Percentiles rank a stretch among this genome's conserved stretches.
Conservation (phyloP, 1,140 invertebrate species). For the Drosophila bocki region DNA sequence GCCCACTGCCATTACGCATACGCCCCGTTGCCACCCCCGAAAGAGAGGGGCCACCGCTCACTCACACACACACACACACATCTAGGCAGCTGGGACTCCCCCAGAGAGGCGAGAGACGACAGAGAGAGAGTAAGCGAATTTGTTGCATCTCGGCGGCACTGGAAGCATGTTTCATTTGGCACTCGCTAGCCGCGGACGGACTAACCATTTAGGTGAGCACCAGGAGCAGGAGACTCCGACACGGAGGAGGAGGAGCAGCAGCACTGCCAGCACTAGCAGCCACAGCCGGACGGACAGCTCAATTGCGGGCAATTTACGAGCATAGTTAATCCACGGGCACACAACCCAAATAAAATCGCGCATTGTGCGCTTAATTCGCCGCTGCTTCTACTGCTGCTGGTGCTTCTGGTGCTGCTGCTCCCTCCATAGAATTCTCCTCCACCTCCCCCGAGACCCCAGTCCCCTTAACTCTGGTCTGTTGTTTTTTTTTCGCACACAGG, state of each 20-base stretch:
- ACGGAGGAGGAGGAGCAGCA: slow-evolving; percentile 21
- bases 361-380: slow-evolving; percentile 73
- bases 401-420: slow-evolving; percentile 39
- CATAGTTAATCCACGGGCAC: slow-evolving; percentile 65
- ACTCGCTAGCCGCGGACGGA: slow-evolving; percentile 75
- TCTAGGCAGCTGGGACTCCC: slow-evolving; percentile 12
- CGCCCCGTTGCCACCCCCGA: slow-evolving; percentile 55
- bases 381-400: slow-evolving; percentile 16
- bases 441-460: neutral
- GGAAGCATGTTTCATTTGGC: slow-evolving; percentile 79
- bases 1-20: slow-evolving; percentile 65
- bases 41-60: slow-evolving; percentile 3
- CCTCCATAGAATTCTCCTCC: slow-evolving; percentile 15
- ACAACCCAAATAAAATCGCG: slow-evolving; percentile 66
- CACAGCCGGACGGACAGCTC: slow-evolving; percentile 54
- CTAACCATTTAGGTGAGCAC: slow-evolving; percentile 72
- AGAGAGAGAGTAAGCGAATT: slow-evolving; percentile 19
- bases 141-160: slow-evolving; percentile 49
- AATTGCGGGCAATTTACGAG: slow-evolving; percentile 73
- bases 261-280: slow-evolving; percentile 6
- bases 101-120: neutral
- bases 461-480: slow-evolving; percentile 23
- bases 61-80: neutral
- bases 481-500: slow-evolving; percentile 45
- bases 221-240: neutral